Conservation (phyloP, 2,888 invertebrate species). For the Neuroscelio doddi region DNA sequence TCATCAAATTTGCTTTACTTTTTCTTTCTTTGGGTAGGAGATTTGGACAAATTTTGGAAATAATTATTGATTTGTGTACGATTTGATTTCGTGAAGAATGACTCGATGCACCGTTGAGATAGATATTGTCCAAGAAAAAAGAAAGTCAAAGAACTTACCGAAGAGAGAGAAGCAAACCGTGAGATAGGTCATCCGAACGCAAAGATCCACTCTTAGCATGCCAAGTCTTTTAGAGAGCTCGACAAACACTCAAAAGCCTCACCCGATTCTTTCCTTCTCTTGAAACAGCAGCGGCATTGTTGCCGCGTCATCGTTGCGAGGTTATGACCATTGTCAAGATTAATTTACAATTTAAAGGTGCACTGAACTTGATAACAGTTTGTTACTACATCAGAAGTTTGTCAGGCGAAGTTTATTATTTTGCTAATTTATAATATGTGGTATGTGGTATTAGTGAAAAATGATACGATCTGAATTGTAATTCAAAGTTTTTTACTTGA, state of each 20-base stretch:
- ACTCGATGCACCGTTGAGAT: neutral
- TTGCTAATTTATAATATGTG: no score
- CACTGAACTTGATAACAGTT: constrained; percentile 15
- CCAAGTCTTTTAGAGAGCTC: constrained; percentile 65
- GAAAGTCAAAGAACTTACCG: neutral
- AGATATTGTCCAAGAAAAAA: neutral
- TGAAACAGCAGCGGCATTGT: constrained; percentile 59
- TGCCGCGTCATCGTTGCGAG: constrained; percentile 63
- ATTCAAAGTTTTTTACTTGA: no score
- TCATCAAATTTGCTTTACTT: no score
- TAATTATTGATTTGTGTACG: no score
- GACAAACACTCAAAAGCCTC: constrained; percentile 67
- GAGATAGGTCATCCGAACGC: constrained; percentile 64
- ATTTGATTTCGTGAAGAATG: neutral
- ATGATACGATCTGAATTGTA: no score
- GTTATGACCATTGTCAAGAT: constrained; percentile 42
- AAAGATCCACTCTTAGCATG: constrained; percentile 47
- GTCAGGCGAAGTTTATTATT: no score
- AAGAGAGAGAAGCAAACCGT: constrained; percentile 52
- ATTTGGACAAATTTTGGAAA: no score
- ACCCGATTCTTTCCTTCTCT: constrained; percentile 53
- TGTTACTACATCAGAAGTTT: neutral
- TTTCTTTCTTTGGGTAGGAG: neutral
- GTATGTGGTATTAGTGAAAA: no score
- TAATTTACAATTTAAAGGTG: constrained; percentile 32